Conservation (phyloP, 2,888 invertebrate genomes). For the Hydrotaea cyrtoneurina region DNA sequence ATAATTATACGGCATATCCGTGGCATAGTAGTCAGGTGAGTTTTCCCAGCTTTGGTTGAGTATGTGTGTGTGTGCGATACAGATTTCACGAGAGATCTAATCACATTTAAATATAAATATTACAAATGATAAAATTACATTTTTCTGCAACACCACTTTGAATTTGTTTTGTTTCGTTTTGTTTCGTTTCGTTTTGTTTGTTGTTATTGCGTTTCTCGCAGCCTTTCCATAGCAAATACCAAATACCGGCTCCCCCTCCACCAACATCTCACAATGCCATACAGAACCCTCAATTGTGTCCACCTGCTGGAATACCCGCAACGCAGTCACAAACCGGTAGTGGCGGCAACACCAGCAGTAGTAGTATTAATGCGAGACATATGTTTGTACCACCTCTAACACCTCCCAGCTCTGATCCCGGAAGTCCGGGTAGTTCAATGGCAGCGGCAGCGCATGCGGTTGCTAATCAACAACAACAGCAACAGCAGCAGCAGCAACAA, state of each 20-base stretch:
- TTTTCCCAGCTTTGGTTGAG: constrained; percentile 1
- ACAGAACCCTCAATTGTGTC: constrained; percentile 75
- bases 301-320: constrained; percentile 70
- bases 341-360: constrained; percentile 29
- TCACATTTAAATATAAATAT: constrained; percentile 53
- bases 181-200: no score
- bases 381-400: constrained; percentile 93
- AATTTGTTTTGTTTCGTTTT: no score
- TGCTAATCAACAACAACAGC: constrained; percentile 83
- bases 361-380: constrained; percentile 81
- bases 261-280: constrained; percentile 72
- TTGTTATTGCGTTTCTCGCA: constrained; percentile 55
- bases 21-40: constrained; percentile 81
- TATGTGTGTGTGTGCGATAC: no score
- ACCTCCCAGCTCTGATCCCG: constrained; percentile 93
- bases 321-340: constrained; percentile 62
- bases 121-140: neutral
- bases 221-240: constrained; percentile 79
- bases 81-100: constrained; percentile 41
- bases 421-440: constrained; percentile 88
- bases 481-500: constrained; percentile 82
- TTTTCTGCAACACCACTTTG: constrained; percentile 40
- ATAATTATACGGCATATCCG: constrained; percentile 68
- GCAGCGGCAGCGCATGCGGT: constrained; percentile 82
- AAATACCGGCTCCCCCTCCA: constrained; percentile 75